phyloP scores from a whole-genome alignment of 1,140 invertebrate species.

The Dryas iulia region DNA sequence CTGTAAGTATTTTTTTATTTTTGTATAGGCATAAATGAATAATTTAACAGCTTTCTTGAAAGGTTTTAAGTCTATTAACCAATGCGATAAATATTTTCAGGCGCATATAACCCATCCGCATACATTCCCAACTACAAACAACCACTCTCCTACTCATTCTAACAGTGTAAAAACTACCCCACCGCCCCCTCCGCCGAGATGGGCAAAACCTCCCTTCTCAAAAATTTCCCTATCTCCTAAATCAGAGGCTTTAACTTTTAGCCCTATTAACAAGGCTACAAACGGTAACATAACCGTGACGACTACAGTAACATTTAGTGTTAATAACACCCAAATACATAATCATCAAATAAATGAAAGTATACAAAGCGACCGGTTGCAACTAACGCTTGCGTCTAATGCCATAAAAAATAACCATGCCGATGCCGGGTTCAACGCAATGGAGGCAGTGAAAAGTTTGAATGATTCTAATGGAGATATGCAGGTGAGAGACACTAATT shows the following conservation, averaged over 20 bases:
- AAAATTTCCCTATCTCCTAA: constrained; percentile 84
- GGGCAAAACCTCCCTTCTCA: constrained; percentile 82
- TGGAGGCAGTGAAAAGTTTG: constrained; percentile 56
- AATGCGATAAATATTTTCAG: constrained; percentile 73
- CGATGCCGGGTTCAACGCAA: constrained; percentile 54
- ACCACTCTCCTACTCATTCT: constrained; percentile 65
- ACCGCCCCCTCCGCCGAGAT: constrained; percentile 83
- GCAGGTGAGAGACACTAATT: constrained; percentile 59
- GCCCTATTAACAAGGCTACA: constrained; percentile 73
- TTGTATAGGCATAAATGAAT: background rate
- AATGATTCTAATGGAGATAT: constrained; percentile 59
- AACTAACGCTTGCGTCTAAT: constrained; percentile 78
- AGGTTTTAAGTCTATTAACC: constrained; percentile 39
- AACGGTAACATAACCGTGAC: constrained; percentile 87
- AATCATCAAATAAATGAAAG: constrained; percentile 74
- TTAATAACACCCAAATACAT: constrained; percentile 82
- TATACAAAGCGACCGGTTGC: constrained; percentile 68
- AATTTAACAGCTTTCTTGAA: background rate
- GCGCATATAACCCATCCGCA: constrained; percentile 80
- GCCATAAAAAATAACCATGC: constrained; percentile 66
- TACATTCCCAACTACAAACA: constrained; percentile 67
- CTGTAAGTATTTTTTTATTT: constrained; percentile 57
- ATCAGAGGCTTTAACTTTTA: constrained; percentile 78
- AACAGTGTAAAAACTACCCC: constrained; percentile 72
- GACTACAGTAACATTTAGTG: constrained; percentile 90